These are phyloP conservation scores for Hypotaenidia philippensis DNA, from an alignment of 2,797 vertebrate species.

Conservation along the genomic window DNA sequence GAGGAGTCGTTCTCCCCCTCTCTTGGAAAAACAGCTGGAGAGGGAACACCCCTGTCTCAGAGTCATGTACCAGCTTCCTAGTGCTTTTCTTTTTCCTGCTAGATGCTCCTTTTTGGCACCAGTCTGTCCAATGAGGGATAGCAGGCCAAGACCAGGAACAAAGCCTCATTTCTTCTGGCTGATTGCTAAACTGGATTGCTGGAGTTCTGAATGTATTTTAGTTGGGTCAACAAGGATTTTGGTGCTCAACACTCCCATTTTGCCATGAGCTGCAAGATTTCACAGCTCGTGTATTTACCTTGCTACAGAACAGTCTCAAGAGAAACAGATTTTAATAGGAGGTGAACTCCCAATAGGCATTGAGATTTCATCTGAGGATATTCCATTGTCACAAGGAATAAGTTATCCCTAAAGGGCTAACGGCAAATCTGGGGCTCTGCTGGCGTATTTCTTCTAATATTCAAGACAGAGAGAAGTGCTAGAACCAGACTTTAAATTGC, in stretches of 20 bases:
- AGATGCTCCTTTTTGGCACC: not conserved
- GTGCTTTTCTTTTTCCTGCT: not conserved
- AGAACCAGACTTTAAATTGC: not conserved
- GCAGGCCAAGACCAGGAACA: not conserved
- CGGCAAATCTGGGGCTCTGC: not conserved
- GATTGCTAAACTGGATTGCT: fast-evolving
- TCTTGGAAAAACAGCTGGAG: not conserved
- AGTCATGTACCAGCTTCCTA: not conserved
- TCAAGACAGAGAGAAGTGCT: not conserved
- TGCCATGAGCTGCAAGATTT: not conserved
- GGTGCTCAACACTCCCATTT: not conserved
- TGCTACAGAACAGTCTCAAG: not conserved
- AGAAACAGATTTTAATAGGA: not conserved
- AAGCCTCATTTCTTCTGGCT: not conserved
- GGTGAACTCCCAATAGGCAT: not conserved
- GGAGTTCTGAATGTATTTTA: not conserved
- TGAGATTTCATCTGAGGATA: not conserved
- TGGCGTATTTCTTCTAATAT: not conserved
- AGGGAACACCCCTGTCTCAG: not conserved
- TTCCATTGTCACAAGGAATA: not conserved
- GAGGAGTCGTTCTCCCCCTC: not conserved
- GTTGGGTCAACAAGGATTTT: not conserved
- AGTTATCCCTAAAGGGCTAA: not conserved
- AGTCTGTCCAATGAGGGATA: not conserved
- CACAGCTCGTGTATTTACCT: not conserved